phyloP scores from a whole-genome alignment of 2,888 invertebrate genomes.

The Diarsia brunnea region DNA sequence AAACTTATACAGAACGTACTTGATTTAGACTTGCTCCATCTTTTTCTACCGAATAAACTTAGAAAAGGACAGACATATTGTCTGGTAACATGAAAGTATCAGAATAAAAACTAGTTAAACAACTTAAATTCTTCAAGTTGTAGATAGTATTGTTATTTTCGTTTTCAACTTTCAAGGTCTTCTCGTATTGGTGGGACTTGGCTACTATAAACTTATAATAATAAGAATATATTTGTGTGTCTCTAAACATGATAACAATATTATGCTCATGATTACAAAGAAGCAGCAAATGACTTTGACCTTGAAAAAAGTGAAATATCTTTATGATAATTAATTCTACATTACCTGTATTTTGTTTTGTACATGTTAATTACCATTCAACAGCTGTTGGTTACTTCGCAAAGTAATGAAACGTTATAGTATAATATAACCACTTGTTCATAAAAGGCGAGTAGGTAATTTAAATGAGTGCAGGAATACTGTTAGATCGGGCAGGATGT shows the following conservation, averaged over 20 bases:
- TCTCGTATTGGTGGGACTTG: constrained; percentile 34
- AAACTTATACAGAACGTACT: neutral
- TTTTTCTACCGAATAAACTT: neutral
- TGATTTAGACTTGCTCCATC: neutral
- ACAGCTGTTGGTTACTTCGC: constrained; percentile 22
- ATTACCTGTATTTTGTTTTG: constrained; percentile 28
- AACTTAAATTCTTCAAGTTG: constrained; percentile 23
- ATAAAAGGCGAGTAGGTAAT: constrained; percentile 22
- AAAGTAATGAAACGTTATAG: constrained; percentile 31
- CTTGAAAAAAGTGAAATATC: constrained; percentile 31
- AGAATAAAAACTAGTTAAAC: constrained; percentile 50
- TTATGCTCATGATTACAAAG: constrained; percentile 33
- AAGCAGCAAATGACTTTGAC: neutral
- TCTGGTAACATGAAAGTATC: constrained; percentile 29
- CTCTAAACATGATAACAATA: constrained; percentile 21
- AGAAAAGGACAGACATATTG: constrained; percentile 16
- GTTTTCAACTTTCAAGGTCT: constrained; percentile 51
- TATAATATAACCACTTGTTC: neutral
- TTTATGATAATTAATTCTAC: constrained; percentile 30
- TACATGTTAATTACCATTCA: constrained; percentile 22
- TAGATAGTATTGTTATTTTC: constrained; percentile 51
- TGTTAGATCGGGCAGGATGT: constrained; percentile 42
- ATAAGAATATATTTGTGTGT: constrained; percentile 36
- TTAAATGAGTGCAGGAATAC: constrained; percentile 27
- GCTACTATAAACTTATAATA: constrained; percentile 3